These are phyloP conservation scores for Palythoa heliodiscus DNA, from an alignment of 92 coral and sea anemone genomes.

Conservation along the genomic window DNA sequence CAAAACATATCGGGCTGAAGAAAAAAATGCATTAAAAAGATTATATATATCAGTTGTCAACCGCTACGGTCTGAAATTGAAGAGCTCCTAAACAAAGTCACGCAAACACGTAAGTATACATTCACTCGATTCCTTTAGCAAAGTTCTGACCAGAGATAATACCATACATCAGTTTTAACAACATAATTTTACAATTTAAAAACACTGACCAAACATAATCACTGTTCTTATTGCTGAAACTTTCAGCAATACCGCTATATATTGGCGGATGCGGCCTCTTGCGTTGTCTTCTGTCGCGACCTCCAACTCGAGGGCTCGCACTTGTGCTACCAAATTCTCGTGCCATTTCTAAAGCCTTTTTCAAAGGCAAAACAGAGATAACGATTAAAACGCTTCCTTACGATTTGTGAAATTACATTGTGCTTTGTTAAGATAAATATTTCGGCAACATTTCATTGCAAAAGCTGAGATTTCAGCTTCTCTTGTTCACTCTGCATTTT, in stretches of 20 bases:
- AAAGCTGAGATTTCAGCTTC: neutral
- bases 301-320: conserved; percentile 65
- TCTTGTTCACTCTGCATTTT: conserved; percentile 18
- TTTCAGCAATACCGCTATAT: conserved; percentile 90
- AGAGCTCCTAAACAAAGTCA: neutral
- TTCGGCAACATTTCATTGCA: conserved; percentile 5
- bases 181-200: neutral
- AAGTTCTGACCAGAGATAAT: neutral
- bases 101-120: neutral
- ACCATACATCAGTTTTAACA: neutral
- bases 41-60: conserved; percentile 21
- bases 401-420: neutral
- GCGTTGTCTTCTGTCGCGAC: conserved; percentile 84
- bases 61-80: neutral
- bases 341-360: conserved; percentile 47
- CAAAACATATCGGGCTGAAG: conserved; percentile 96
- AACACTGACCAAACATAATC: conserved; percentile 93
- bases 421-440: neutral
- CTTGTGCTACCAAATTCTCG: conserved; percentile 52
- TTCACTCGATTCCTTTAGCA: neutral
- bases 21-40: conserved; percentile 19
- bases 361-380: neutral
- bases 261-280: conserved; percentile 99
- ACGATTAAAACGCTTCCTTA: conserved; percentile 1
- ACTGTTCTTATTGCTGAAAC: conserved; percentile 97